Conservation (phyloP, 1,140 invertebrate species). For the Trialeurodes vaporariorum region DNA sequence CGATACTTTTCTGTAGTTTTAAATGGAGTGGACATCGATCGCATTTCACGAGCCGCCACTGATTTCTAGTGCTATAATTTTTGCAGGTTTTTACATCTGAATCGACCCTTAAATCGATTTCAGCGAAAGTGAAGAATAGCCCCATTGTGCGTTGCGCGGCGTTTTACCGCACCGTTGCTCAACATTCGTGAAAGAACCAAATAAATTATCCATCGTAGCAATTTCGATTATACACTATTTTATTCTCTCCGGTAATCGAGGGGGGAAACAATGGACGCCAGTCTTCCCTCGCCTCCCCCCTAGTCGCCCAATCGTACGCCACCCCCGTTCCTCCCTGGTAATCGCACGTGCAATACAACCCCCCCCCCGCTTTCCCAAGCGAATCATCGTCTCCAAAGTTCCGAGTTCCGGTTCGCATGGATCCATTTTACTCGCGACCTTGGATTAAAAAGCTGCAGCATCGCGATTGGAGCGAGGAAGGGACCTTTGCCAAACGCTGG, state of each 20-base stretch:
- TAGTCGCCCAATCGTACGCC: neutral
- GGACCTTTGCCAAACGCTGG: too few relatives aligned
- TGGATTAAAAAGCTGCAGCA: too few relatives aligned
- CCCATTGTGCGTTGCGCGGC: too few relatives aligned
- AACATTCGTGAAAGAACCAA: neutral
- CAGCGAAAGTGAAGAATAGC: too few relatives aligned
- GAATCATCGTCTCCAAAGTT: neutral
- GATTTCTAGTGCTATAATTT: too few relatives aligned
- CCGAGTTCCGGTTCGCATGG: neutral
- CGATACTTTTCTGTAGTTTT: too few relatives aligned
- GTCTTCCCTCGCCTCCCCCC: neutral
- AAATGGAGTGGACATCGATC: too few relatives aligned
- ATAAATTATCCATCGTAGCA: neutral
- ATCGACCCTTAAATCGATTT: too few relatives aligned
- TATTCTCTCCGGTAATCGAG: neutral
- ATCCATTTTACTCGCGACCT: neutral
- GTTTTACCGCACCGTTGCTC: neutral
- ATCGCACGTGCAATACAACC: neutral
- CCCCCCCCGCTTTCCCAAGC: neutral
- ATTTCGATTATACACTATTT: neutral
- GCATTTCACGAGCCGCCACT: too few relatives aligned
- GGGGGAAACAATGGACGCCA: neutral
- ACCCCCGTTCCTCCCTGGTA: neutral
- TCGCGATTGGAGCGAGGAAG: too few relatives aligned
- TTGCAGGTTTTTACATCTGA: too few relatives aligned